A percentile compares a stretch with the other conserved stretches of the same genome.
phyloP scores from a whole-genome alignment of 2,888 invertebrate species.

The Octodonta nipae region DNA sequence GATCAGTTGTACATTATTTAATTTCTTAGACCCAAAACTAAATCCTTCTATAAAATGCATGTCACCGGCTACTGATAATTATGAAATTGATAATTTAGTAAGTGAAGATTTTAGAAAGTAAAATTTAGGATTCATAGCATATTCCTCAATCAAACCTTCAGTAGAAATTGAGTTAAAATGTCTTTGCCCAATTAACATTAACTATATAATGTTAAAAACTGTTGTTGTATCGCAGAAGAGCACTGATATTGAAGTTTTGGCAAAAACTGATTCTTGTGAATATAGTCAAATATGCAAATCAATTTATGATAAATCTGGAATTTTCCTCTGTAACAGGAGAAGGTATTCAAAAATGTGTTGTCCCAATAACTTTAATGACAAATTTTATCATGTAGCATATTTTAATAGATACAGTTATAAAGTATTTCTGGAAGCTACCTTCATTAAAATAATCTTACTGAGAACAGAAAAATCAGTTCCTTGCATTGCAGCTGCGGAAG shows the following conservation, averaged over 20 bases:
- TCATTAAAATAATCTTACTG: constrained; percentile 47
- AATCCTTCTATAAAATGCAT: constrained; percentile 45
- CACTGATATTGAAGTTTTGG: constrained; percentile 51
- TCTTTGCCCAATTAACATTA: constrained; percentile 47
- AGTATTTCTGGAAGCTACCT: constrained; percentile 34
- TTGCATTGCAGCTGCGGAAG: constrained; percentile 50
- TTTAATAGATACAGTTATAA: constrained; percentile 34
- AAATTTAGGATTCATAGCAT: constrained; percentile 54
- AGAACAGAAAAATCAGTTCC: constrained; percentile 51
- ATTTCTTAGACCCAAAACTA: constrained; percentile 48
- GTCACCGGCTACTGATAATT: constrained; percentile 49
- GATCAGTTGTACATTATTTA: too few relatives aligned
- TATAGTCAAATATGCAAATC: constrained; percentile 29
- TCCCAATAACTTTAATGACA: constrained; percentile 19
- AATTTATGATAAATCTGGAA: constrained; percentile 29
- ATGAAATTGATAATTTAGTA: constrained; percentile 50
- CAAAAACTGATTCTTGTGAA: constrained; percentile 27
- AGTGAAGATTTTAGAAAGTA: constrained; percentile 36
- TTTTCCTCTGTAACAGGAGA: constrained; percentile 35
- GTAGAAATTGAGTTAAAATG: constrained; percentile 53
- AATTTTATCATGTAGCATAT: constrained; percentile 27
- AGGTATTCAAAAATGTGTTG: too few relatives aligned
- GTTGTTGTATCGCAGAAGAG: constrained; percentile 54
- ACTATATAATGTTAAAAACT: constrained; percentile 49
- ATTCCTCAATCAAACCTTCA: constrained; percentile 57